Percentiles rank a stretch among this genome's conserved stretches.
These are phyloP conservation scores for Plusia festucae DNA, from an alignment of 2,888 invertebrate genomes.

Conservation along the genomic window DNA sequence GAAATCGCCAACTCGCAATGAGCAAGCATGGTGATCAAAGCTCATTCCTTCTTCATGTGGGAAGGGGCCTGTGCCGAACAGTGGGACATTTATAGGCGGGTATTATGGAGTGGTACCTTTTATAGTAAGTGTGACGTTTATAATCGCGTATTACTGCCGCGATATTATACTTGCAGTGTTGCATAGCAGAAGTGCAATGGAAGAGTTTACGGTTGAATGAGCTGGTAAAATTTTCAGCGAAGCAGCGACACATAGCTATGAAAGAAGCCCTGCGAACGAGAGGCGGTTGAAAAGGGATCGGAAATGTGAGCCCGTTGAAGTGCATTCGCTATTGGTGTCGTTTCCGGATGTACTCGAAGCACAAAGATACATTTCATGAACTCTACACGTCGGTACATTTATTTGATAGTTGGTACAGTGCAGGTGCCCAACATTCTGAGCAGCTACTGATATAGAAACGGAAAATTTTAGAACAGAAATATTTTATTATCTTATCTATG, in stretches of 20 bases:
- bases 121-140: constrained; percentile 11
- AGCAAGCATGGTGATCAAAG: too few species aligned
- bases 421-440: constrained; percentile 35
- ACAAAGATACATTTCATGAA: constrained; percentile 60
- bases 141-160: constrained; percentile 31
- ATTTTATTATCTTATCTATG: too few species aligned
- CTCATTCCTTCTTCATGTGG: too few species aligned
- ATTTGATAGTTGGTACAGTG: constrained; percentile 53
- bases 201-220: constrained; percentile 74
- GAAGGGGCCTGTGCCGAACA: too few species aligned
- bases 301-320: constrained; percentile 72
- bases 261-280: constrained; percentile 70
- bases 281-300: constrained; percentile 73
- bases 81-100: too few species aligned
- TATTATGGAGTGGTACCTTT: too few species aligned
- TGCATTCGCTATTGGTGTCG: constrained; percentile 78
- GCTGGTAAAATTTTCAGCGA: constrained; percentile 73
- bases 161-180: constrained; percentile 46
- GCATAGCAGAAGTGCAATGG: constrained; percentile 47
- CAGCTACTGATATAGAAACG: constrained; percentile 17
- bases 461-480: constrained; percentile 13
- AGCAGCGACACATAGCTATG: constrained; percentile 69
- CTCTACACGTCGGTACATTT: constrained; percentile 51
- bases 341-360: constrained; percentile 66
- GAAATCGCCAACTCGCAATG: too few species aligned